Percentiles rank a stretch among this genome's conserved stretches.
phyloP scores from a whole-genome alignment of 35 echinoderm and acorn worm genomes.

The Heliocidaris erythrogramma region DNA sequence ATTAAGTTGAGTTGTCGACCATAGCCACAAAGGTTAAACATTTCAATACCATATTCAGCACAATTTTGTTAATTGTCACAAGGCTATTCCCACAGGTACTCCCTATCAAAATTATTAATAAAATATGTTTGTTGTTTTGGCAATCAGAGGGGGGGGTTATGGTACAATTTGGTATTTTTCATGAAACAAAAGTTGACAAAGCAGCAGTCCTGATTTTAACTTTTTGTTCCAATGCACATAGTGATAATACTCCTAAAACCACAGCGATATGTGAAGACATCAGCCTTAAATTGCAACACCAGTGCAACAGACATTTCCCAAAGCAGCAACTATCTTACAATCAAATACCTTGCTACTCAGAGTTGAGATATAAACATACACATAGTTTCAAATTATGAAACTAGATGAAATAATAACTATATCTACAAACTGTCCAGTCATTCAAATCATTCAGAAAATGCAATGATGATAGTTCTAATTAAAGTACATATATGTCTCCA shows the following conservation, averaged over 20 bases:
- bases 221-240: background rate
- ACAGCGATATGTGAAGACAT: too few species aligned
- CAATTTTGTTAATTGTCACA: background rate
- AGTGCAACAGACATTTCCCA: background rate
- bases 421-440: background rate
- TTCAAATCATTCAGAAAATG: background rate
- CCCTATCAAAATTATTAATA: too few species aligned
- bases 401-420: background rate
- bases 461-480: background rate
- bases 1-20: background rate
- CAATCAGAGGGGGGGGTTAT: too few species aligned
- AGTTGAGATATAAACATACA: background rate
- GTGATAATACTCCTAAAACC: background rate
- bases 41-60: background rate
- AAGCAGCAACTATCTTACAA: background rate
- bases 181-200: too few species aligned
- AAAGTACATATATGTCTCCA: background rate
- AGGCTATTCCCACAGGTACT: background rate
- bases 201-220: background rate
- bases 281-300: background rate
- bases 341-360: background rate
- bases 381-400: background rate
- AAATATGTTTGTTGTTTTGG: too few species aligned
- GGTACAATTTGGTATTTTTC: too few species aligned
- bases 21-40: background rate